Evolutionary conservation across 2,797 vertebrate genomes (phyloP).

Genomic region (Coregonus suidteri): DNA sequence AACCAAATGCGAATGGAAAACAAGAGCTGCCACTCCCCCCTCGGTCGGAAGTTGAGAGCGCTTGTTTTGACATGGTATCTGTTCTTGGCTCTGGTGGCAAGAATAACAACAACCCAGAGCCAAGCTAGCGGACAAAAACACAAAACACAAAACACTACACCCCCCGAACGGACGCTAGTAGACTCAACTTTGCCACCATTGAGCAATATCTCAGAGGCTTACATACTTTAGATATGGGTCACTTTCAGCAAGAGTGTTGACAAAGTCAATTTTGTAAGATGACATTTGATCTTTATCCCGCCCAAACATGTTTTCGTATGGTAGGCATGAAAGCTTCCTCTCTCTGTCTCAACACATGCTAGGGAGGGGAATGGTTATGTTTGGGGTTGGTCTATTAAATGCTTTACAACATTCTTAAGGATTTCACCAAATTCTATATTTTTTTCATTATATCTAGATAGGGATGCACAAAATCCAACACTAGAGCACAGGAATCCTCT

Average conservation of each 20-base stretch:
- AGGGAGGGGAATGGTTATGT: background rate
- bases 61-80: slow-evolving; percentile 76
- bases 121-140: background rate
- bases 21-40: slow-evolving; percentile 8
- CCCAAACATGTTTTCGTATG: slow-evolving; percentile 13
- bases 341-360: too few species aligned
- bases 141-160: slow-evolving; percentile 14
- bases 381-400: background rate
- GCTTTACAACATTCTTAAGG: background rate
- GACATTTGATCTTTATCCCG: background rate
- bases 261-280: background rate
- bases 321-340: background rate
- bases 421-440: background rate
- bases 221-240: slow-evolving; percentile 42
- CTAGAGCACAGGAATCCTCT: background rate
- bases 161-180: background rate
- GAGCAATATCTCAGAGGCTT: slow-evolving; percentile 7
- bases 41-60: slow-evolving; percentile 64
- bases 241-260: slow-evolving; percentile 10
- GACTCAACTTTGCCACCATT: background rate
- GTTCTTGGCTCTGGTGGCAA: slow-evolving; percentile 71
- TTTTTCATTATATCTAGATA: background rate
- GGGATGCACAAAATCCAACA: background rate
- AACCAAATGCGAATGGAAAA: slow-evolving; percentile 42
- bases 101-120: slow-evolving; percentile 61